These are phyloP conservation scores for Bombus waltoni DNA, from an alignment of 1,140 invertebrate species.

Conservation along the genomic window DNA sequence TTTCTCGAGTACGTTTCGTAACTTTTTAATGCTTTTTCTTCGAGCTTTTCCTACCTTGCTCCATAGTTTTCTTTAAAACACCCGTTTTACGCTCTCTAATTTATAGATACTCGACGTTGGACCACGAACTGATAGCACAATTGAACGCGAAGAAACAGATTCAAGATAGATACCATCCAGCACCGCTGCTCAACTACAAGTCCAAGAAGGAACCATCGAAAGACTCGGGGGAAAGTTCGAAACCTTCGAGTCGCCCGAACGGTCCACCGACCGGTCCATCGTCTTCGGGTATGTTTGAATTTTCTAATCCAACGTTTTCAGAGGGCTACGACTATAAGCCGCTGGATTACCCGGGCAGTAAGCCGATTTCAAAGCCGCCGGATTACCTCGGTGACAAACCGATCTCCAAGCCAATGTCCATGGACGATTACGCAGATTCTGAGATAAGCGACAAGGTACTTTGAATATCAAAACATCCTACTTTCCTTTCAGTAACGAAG, in stretches of 20 bases:
- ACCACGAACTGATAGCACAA: constrained; percentile 69
- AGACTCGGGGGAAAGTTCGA: constrained; percentile 32
- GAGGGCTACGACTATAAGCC: constrained; percentile 53
- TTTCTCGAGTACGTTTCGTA: neutral
- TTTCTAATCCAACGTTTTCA: constrained; percentile 39
- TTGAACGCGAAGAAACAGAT: constrained; percentile 66
- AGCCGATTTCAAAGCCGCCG: constrained; percentile 53
- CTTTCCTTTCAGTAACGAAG: too few relatives aligned
- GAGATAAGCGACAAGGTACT: constrained; percentile 39
- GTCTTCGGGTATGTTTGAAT: constrained; percentile 18
- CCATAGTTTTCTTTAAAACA: too few relatives aligned
- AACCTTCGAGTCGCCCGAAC: neutral
- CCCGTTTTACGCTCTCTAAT: neutral
- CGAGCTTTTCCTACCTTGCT: neutral
- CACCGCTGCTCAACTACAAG: constrained; percentile 66
- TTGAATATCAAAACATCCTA: neutral
- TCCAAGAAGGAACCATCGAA: constrained; percentile 45
- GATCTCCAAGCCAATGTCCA: constrained; percentile 40
- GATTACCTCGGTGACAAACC: constrained; percentile 42
- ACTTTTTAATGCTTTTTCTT: too few relatives aligned
- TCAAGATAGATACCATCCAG: constrained; percentile 77
- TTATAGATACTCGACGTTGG: constrained; percentile 73
- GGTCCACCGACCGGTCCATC: neutral
- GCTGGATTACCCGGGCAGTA: constrained; percentile 24
- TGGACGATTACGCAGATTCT: constrained; percentile 27